phyloP scores from a whole-genome alignment of 2,888 invertebrate species.

The Drosophila macrospina region DNA sequence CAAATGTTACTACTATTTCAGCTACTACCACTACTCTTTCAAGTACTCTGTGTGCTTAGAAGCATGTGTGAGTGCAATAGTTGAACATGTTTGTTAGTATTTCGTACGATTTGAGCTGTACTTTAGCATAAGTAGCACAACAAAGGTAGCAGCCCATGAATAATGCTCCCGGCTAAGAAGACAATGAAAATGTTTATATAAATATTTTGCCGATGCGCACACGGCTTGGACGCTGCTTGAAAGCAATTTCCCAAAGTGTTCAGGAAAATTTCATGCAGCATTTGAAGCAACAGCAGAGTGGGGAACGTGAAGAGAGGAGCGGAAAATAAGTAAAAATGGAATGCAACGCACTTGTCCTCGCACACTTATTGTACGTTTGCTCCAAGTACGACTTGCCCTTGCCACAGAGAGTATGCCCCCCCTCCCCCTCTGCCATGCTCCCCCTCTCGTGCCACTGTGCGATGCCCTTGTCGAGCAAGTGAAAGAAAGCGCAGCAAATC shows the following conservation, averaged over 20 bases:
- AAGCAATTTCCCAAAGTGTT: slow-evolving; percentile 68
- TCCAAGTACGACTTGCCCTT: slow-evolving; percentile 28
- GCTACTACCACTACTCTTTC: not conserved
- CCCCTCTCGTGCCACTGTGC: not conserved
- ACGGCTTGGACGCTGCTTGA: slow-evolving; percentile 29
- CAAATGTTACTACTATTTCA: not conserved
- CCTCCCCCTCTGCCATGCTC: too few relatives aligned
- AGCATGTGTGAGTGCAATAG: not conserved
- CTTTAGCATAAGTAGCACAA: slow-evolving; percentile 38
- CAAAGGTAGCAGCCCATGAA: slow-evolving; percentile 47
- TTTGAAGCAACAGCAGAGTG: slow-evolving; percentile 21
- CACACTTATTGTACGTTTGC: slow-evolving; percentile 23
- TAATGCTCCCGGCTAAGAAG: slow-evolving; percentile 53
- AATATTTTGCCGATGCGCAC: slow-evolving; percentile 45
- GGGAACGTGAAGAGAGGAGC: too few relatives aligned
- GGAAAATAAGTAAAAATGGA: slow-evolving; percentile 31
- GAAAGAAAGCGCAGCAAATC: slow-evolving; percentile 78
- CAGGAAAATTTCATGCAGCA: slow-evolving; percentile 65
- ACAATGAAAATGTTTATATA: slow-evolving; percentile 61
- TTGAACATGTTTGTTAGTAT: not conserved
- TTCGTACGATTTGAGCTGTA: slow-evolving; percentile 12
- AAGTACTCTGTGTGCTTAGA: not conserved
- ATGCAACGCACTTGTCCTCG: slow-evolving; percentile 60
- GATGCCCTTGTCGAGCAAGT: slow-evolving; percentile 41
- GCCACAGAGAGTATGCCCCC: not conserved